phyloP scores from a whole-genome alignment of 1,140 invertebrate species.

The Aphis craccivora region DNA sequence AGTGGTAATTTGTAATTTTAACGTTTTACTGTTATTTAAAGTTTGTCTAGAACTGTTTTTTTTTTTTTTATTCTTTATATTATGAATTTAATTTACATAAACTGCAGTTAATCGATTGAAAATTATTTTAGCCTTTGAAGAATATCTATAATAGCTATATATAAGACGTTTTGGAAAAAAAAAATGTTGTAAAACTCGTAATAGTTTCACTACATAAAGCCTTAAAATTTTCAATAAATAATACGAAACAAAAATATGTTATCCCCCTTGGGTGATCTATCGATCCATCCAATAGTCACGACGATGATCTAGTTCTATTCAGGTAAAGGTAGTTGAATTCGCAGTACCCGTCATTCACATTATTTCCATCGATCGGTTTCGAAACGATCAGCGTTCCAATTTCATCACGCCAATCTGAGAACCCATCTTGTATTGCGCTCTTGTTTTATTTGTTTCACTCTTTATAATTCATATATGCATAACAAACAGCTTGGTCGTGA shows the following conservation, averaged over 20 bases:
- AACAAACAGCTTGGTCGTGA: slow-evolving; percentile 45
- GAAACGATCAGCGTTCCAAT: slow-evolving; percentile 26
- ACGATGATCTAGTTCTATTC: neutral
- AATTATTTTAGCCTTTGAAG: neutral
- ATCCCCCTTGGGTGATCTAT: neutral
- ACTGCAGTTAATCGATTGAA: neutral
- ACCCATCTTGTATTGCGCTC: slow-evolving; percentile 17
- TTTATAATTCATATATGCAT: slow-evolving; percentile 20
- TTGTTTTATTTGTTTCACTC: slow-evolving; percentile 11
- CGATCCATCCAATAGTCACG: neutral
- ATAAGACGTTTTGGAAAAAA: neutral
- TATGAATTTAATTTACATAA: neutral
- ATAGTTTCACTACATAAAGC: neutral
- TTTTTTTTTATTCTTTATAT: neutral
- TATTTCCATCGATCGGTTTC: slow-evolving; percentile 43
- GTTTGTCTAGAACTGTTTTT: neutral
- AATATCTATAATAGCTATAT: neutral
- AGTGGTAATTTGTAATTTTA: too few species aligned
- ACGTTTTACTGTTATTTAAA: neutral
- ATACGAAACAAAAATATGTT: neutral
- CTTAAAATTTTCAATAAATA: neutral
- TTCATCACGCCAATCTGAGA: slow-evolving; percentile 48
- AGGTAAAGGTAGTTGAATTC: neutral
- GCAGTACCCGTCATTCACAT: slow-evolving; percentile 4
- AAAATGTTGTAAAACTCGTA: neutral